Conservation (phyloP, 1,140 invertebrate species). For the Hesperophylax magnus region DNA sequence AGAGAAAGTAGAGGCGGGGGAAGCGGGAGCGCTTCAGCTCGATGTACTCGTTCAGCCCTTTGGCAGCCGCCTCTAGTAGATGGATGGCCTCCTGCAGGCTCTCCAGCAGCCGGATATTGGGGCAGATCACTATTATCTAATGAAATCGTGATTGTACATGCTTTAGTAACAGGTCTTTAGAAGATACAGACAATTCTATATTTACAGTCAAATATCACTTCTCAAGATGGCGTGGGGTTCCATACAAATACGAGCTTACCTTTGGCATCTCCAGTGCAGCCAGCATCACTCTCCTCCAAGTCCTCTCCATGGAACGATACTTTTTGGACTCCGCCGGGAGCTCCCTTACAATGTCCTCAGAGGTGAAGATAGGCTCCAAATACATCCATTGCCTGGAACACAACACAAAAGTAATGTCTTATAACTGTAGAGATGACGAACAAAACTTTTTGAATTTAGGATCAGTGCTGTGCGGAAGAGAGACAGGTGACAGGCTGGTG, state of each 20-base stretch:
- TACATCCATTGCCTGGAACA: constrained; percentile 83
- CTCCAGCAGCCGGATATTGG: constrained; percentile 75
- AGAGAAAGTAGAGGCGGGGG: constrained; percentile 84
- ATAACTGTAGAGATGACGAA: too few species aligned
- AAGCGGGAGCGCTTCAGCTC: constrained; percentile 81
- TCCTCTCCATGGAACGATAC: constrained; percentile 82
- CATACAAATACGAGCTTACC: constrained; percentile 62
- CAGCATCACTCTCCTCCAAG: constrained; percentile 83
- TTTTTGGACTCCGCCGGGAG: constrained; percentile 83
- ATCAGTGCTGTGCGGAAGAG: too few species aligned
- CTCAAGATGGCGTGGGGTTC: too few species aligned
- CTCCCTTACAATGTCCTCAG: constrained; percentile 85
- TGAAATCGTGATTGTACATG: too few species aligned
- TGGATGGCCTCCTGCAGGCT: constrained; percentile 78
- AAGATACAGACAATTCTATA: too few species aligned
- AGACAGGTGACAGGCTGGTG: too few species aligned
- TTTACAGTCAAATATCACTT: too few species aligned
- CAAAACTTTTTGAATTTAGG: too few species aligned
- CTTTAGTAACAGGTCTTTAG: too few species aligned
- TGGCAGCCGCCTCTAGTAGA: constrained; percentile 78
- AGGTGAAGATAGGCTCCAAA: constrained; percentile 87
- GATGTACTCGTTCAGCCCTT: constrained; percentile 82
- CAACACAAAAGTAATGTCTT: not conserved
- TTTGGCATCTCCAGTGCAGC: constrained; percentile 77
- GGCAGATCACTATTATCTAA: constrained; percentile 74